Evolutionary conservation across 2,888 invertebrate genomes (phyloP).

Genomic region (Pherbina coryleti): DNA sequence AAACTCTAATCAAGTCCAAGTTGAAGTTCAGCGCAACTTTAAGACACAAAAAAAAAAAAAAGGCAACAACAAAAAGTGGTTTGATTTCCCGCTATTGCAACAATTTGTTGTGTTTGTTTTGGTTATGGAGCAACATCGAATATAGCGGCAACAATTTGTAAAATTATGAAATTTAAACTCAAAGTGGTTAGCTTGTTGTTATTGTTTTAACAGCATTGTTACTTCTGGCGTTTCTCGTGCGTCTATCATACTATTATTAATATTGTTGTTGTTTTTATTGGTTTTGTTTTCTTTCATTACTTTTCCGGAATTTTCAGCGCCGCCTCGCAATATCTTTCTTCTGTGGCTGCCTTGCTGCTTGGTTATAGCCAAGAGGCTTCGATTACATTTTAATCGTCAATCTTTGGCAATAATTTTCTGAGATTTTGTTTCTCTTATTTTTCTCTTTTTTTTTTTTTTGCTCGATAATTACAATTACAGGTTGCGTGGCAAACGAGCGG

Average conservation of each 20-base stretch:
- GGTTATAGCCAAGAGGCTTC: slow-evolving; percentile 15
- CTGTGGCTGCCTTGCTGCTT: neutral
- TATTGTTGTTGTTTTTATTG: neutral
- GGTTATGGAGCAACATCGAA: slow-evolving; percentile 5
- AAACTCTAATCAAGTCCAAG: slow-evolving; percentile 25
- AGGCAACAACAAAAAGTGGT: slow-evolving; percentile 2
- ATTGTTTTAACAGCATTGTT: neutral
- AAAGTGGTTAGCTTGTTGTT: slow-evolving; percentile 10
- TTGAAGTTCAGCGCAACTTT: slow-evolving; percentile 22
- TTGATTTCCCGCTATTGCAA: slow-evolving; percentile 23
- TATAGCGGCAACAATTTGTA: neutral
- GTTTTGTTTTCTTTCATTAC: slow-evolving; percentile 1
- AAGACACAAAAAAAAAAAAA: neutral
- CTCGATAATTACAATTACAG: neutral
- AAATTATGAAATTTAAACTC: slow-evolving; percentile 26
- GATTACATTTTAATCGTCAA: slow-evolving; percentile 32
- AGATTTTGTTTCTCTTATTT: neutral
- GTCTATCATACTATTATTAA: neutral
- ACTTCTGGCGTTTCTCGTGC: neutral
- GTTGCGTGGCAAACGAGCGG: no score
- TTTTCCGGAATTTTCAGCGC: slow-evolving; percentile 32
- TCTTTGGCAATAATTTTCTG: slow-evolving; percentile 24
- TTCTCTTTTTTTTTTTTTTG: neutral
- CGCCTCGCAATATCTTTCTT: neutral
- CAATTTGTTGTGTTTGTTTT: slow-evolving; percentile 16